Evolutionary conservation across 2,113 vertebrate species (phyloP).

Genomic region (Prietella phreatophila): DNA sequence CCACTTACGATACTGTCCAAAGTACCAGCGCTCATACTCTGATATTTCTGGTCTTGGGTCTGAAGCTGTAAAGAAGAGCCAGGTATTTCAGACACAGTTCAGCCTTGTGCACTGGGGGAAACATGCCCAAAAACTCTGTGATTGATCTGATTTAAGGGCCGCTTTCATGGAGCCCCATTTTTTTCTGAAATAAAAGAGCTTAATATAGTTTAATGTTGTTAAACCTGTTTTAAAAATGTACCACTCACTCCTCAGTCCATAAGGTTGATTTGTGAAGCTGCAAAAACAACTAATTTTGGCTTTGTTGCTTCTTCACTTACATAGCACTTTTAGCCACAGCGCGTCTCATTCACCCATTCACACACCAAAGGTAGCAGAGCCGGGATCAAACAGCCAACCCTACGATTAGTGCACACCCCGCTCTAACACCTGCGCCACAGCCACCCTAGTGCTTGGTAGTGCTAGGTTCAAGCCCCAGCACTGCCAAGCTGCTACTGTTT

Average conservation of each 20-base stretch:
- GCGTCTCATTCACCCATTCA: no score
- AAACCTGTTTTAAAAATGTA: neutral
- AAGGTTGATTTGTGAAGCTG: neutral
- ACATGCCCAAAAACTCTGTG: conserved; percentile 57
- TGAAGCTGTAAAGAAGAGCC: conserved; percentile 69
- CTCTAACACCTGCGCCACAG: no score
- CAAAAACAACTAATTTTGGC: neutral
- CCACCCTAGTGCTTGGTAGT: no score
- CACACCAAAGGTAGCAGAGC: no score
- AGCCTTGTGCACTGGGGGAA: conserved; percentile 50
- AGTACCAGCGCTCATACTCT: conserved; percentile 75
- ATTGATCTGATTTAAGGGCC: conserved; percentile 40
- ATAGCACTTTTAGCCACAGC: no score
- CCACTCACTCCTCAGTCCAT: neutral
- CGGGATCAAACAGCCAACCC: no score
- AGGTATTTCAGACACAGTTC: conserved; percentile 62
- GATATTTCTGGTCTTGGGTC: conserved; percentile 73
- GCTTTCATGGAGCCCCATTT: neutral
- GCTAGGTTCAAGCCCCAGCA: no score
- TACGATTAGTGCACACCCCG: no score
- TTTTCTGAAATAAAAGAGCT: neutral
- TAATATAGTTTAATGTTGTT: neutral
- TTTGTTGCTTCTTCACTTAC: neutral
- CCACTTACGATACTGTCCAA: conserved; percentile 77
- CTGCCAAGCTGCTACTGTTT: no score